phyloP scores from a whole-genome alignment of 2,113 vertebrate species.

The Australoheros scitulus region DNA sequence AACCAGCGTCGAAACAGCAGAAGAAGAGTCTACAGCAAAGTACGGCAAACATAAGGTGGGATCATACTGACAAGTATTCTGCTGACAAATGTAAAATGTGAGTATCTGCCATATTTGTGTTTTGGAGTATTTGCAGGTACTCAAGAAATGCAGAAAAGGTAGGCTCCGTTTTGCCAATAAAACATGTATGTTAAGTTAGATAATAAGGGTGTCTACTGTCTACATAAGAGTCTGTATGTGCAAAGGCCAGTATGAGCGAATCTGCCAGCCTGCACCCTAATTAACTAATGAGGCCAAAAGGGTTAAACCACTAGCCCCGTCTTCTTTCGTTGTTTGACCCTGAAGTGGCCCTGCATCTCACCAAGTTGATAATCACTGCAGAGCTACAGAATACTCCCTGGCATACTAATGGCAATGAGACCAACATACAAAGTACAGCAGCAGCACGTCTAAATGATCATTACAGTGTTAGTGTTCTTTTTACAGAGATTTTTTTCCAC shows the following conservation, averaged over 20 bases:
- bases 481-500: not conserved
- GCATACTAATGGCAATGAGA: conserved; percentile 51
- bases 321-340: conserved; percentile 57
- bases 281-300: conserved; percentile 76
- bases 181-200: not conserved
- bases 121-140: not conserved
- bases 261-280: conserved; percentile 57
- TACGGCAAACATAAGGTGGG: not conserved
- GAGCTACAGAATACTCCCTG: conserved; percentile 5
- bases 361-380: conserved; percentile 60
- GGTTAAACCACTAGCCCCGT: conserved; percentile 37
- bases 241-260: conserved; percentile 40
- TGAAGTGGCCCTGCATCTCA: conserved; percentile 51
- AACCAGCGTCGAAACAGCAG: not conserved
- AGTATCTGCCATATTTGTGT: not conserved
- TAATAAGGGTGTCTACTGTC: not conserved
- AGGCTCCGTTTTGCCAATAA: not conserved
- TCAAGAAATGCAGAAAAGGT: not conserved
- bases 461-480: not conserved
- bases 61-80: not conserved
- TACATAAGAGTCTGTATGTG: not conserved
- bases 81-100: too few relatives aligned
- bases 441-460: conserved; percentile 24
- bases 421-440: conserved; percentile 14
- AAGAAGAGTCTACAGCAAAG: not conserved